Base-by-base conservation (phyloP, 2,888 invertebrate genomes). In the Xanthorhoe designata region DNA sequence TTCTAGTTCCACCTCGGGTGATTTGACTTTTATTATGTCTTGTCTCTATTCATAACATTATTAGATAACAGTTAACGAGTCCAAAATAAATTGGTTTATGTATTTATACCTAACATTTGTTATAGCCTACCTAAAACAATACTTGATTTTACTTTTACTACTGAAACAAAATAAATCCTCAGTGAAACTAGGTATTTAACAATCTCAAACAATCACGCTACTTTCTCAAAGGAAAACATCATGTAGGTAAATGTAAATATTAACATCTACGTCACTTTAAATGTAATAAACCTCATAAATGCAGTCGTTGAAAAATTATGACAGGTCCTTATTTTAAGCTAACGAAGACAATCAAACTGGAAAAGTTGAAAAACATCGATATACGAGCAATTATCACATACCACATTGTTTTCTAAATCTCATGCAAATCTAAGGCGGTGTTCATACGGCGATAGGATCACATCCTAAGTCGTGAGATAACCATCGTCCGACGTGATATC, bases 401-500 rank as follows among this genome's bases (percentile, higher is more conserved):
- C 5, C 54, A 38, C 52, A 32, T 9, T 52, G 15, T 51, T 15
- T 58, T 32, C 7, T 35, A 24, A 24, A 24, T 8, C 32, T 7
- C 4, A 32, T 32, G 67, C 63, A 15, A 42, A 61, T 50, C 18
- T 62, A 45, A 56, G 49, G 47, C 24, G 50, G 53, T 57, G 13
- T 55, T 32, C 53, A 69, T 69, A 65, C 7, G 32, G 68, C 68
- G 69, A 71, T 69, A 55, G 51, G 64, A 68, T 69, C 71, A 51
- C 72, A 65, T 68, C 66, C 66, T 67, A 72, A 69, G 71, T 70
- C 73, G 70, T 61, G 61, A 49, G 75, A 73, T 75, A 74, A 71
- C 65, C 72, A 75, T 75, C 76, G 65, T 67, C 29, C 64, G 67
- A 74, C 80, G 79, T 76, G 80, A 78, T 77, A 68, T 78, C 79